phyloP scores from a whole-genome alignment of 2,888 invertebrate species.

The Schizotus pectinicornis region DNA sequence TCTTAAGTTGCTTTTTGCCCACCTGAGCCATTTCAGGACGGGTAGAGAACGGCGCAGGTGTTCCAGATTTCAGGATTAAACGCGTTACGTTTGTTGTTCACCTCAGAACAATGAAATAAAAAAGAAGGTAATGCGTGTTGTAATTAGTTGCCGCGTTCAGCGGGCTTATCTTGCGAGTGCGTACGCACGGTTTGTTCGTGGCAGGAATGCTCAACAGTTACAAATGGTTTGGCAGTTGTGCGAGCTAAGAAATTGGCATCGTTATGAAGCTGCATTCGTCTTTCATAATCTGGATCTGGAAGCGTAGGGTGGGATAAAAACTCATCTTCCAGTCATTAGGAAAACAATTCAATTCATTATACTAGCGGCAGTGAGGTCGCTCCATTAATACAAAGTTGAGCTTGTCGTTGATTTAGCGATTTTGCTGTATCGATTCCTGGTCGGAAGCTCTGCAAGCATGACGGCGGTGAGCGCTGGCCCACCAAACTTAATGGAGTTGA shows the following conservation, averaged over 20 bases:
- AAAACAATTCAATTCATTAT: conserved; percentile 22
- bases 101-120: not conserved
- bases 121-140: too few relatives aligned
- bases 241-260: conserved; percentile 16
- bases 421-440: conserved; percentile 14
- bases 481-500: conserved; percentile 24
- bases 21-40: too few relatives aligned
- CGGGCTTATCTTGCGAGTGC: conserved; percentile 5
- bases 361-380: conserved; percentile 11
- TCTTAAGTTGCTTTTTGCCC: too few relatives aligned
- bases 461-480: conserved; percentile 16
- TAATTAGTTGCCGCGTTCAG: conserved; percentile 9
- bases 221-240: conserved; percentile 13
- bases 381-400: conserved; percentile 21
- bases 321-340: conserved; percentile 4
- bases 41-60: too few relatives aligned
- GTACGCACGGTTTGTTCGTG: conserved; percentile 2
- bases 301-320: conserved; percentile 9
- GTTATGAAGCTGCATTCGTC: conserved; percentile 16
- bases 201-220: conserved; percentile 11
- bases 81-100: not conserved
- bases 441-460: conserved; percentile 16
- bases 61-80: too few relatives aligned
- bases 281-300: conserved; percentile 10
- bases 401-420: conserved; percentile 22